Percentiles rank a stretch among this genome's conserved stretches.
Conservation (phyloP, 2,113 vertebrate species). For the Varanus komodoensis region DNA sequence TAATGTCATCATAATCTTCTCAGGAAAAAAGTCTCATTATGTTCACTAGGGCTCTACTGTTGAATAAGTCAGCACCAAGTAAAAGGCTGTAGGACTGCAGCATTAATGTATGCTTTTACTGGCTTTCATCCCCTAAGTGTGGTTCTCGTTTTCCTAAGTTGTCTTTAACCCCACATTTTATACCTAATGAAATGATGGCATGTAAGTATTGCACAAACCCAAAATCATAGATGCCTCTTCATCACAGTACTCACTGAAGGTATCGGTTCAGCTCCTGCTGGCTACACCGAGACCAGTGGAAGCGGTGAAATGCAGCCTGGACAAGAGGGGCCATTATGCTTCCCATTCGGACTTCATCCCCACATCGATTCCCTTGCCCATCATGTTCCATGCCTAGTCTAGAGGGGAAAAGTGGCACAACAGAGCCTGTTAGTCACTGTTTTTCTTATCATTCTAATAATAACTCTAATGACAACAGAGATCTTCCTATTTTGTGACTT, state of each 20-base stretch:
- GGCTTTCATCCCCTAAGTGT: not conserved
- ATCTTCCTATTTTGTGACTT: not conserved
- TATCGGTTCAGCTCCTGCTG: constrained; percentile 95
- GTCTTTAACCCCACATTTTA: not conserved
- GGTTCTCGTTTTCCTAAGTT: not conserved
- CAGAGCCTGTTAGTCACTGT: not conserved
- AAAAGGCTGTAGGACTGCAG: not conserved
- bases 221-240: not conserved
- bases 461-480: no score
- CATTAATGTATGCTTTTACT: not conserved
- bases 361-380: constrained; percentile 95
- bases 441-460: not conserved
- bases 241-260: constrained; percentile 87
- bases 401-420: constrained; percentile 23
- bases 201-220: fast-evolving
- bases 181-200: constrained; percentile 9
- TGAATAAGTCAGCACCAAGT: not conserved
- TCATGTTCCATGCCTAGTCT: constrained; percentile 99
- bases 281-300: constrained; percentile 98
- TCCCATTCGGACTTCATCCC: constrained; percentile 95
- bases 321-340: constrained; percentile 99
- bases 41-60: not conserved
- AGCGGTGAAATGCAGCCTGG: constrained; percentile 96
- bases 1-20: not conserved
- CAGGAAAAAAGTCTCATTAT: not conserved